phyloP scores from a whole-genome alignment of 30 jellyfish, hydroid and myxozoan genomes.

The Chironex yamaguchii region DNA sequence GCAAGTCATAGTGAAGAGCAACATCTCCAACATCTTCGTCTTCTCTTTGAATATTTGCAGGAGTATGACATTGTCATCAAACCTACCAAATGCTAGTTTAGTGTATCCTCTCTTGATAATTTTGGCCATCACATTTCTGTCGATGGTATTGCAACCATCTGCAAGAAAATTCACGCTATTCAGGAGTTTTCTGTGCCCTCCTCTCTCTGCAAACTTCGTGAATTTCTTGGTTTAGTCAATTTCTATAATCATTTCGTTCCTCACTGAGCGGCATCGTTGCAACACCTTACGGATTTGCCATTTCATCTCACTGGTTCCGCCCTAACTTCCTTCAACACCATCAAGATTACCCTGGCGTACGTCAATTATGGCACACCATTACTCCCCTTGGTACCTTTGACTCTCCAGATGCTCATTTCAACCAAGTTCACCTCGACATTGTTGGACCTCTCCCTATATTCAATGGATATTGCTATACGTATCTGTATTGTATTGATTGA shows the following conservation, averaged over 20 bases:
- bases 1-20: not conserved
- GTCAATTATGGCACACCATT: too few species aligned
- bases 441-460: too few species aligned
- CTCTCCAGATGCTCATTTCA: too few species aligned
- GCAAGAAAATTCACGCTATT: not conserved
- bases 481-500: too few species aligned
- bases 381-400: too few species aligned
- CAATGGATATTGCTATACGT: too few species aligned
- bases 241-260: not conserved
- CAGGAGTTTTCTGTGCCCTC: not conserved
- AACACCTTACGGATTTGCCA: too few species aligned
- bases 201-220: not conserved
- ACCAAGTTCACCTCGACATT: too few species aligned
- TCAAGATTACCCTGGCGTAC: too few species aligned
- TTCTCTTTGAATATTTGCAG: not conserved
- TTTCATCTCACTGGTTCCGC: too few species aligned
- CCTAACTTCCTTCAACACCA: too few species aligned
- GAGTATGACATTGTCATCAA: not conserved
- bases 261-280: too few species aligned
- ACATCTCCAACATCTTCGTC: not conserved
- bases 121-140: not conserved
- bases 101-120: not conserved
- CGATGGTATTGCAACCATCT: not conserved
- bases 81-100: not conserved
- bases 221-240: not conserved